Evolutionary conservation across 2,888 invertebrate genomes (phyloP), one percentile per base, ranked within the genome.

Genomic region (Diaprepes abbreviatus): DNA sequence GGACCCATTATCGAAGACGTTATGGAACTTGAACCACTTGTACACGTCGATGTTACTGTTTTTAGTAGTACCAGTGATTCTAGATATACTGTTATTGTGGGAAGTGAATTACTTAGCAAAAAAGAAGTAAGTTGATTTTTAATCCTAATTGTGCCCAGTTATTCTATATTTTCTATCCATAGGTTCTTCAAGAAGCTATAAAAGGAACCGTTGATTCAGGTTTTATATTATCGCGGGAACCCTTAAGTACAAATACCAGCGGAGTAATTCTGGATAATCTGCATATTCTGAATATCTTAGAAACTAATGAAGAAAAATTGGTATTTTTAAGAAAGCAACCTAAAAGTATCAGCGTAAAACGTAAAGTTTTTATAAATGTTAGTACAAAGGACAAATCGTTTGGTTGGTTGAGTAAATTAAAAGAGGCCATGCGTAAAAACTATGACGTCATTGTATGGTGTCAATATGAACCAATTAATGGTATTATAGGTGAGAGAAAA

Each of bases 381-480:
- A 57, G 24, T 24, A 35, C 1, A 7, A 35, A 40, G 12, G 21
- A 38, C 14, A 40, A 14, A 7, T n/a, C 31, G 3, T 59, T 67
- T 19, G 12, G 52, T 7, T 72, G 90, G 90, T 79, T 90, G 16
- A 85, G 87, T 45, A 83, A 85, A 76, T 64, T 85, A 5, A 82
- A 85, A 76, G 76, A 78, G 16, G 76, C 76, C 0, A 16, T 82
- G 0, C 81, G 81, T 64, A 88, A 89, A 77, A 82, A 92, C 0
- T 40, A 68, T 12, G 71, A 75, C 21, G 85, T 93, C 0, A 80
- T 96, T 0, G 89, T 93, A 14, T 79, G 75, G 54, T 86, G 90
- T 0, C 89, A 91, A 81, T 88, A 89, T 73, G 90, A 92, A 63
- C 86, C 87, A 1, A 85, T 90, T 5, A 93, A 88, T 80, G 98